Evolutionary conservation across 2,113 vertebrate genomes (phyloP), one percentile per base, ranked within the genome.

Genomic region (Heterotis niloticus): DNA sequence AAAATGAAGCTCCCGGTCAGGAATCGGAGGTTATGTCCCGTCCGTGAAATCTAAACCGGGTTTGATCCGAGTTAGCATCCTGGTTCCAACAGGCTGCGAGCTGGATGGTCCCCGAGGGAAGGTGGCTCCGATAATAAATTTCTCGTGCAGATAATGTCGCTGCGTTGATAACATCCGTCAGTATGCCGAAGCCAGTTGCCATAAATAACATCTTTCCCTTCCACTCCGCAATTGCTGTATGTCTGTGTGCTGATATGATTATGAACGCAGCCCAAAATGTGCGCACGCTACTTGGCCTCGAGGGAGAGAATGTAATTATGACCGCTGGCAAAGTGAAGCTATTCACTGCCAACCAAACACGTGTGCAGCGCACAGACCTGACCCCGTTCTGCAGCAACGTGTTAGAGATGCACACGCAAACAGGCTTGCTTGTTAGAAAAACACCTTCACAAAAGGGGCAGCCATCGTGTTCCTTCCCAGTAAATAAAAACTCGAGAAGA

Each of bases 181-280:
- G 20, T 2, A 57, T 59, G 54, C 54, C 56, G 5, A 73, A 74
- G 54, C 26, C 52, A 24, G n/a, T 74, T 74, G n/a, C 71, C 54
- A 73, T 57, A 74, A 74, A 74, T 28, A 57, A 17, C 71, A 73
- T 28, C 71, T 18, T 57, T 57, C 54, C 71, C 17, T 20, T 74
- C 24, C 24, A 28, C 16, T 57, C 71, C 26, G 71, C 23, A 74
- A 54, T 23, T 51, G 69, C 69, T 72, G 20, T 5, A 13, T 11
- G 69, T n/a, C 51, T 23, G 20, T n/a, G 20, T 17, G 10, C 14
- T 72, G n/a, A 72, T 54, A 34, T 5, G 69, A 54, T 72, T 72
- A 72, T 72, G 69, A 72, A 72, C 18, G 11, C 51, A n/a, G 12
- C 23, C 9, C 16, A 34, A 44, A 54, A 34, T 28, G 26, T 72